Conservation (phyloP, 2,888 invertebrate species). For the Steinernema scapterisci region DNA sequence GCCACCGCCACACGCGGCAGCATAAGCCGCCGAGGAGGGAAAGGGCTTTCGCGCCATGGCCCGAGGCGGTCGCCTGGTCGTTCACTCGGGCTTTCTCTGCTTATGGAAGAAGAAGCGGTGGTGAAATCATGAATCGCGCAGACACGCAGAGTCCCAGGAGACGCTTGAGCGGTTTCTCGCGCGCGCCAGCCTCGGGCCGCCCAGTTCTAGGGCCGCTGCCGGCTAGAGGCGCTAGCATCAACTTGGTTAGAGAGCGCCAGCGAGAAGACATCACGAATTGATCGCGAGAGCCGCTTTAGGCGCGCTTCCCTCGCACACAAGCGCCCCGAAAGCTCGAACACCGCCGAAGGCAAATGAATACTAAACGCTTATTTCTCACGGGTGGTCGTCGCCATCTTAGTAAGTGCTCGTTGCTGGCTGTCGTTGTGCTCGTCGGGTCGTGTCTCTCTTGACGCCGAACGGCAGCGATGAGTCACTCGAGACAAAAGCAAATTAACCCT, state of each 20-base stretch:
- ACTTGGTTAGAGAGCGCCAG: constrained; percentile 22
- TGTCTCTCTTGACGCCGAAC: constrained; percentile 25
- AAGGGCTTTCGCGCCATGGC: constrained; percentile 19
- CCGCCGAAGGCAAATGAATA: constrained; percentile 8
- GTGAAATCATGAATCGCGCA: constrained; percentile 33
- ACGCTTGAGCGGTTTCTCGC: constrained; percentile 28
- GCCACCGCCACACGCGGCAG: constrained; percentile 21
- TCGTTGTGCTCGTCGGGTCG: constrained; percentile 1
- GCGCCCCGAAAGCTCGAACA: constrained; percentile 23
- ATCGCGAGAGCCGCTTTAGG: constrained; percentile 19
- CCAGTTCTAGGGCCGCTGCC: constrained; percentile 10
- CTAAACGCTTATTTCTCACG: constrained; percentile 20
- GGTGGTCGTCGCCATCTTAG: constrained; percentile 23
- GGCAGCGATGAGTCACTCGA: constrained; percentile 1
- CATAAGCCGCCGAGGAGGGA: constrained; percentile 5
- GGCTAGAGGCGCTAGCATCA: constrained; percentile 27
- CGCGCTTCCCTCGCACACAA: background rate
- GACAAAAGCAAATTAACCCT: constrained; percentile 5
- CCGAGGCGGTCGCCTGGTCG: constrained; percentile 18
- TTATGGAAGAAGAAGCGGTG: constrained; percentile 25
- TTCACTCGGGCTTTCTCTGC: constrained; percentile 10
- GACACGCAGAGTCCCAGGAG: constrained; percentile 31
- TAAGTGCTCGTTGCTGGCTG: background rate
- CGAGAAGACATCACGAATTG: background rate
- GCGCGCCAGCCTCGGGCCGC: constrained; percentile 25